phyloP scores from a whole-genome alignment of 2,888 invertebrate genomes.

The Agriopis marginaria region DNA sequence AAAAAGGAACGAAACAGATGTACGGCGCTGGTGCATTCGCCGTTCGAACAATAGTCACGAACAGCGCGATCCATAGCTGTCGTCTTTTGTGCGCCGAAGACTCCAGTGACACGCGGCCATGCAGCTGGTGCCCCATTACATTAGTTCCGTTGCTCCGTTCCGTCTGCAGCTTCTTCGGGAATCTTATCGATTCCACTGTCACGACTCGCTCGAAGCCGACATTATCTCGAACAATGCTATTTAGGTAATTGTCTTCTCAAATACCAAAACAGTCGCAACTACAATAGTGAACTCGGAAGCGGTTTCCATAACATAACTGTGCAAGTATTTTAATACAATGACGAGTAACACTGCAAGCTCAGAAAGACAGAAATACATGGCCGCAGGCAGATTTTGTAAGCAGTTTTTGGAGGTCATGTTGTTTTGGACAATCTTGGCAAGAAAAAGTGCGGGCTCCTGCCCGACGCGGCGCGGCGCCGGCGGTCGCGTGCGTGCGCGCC shows the following conservation, averaged over 20 bases:
- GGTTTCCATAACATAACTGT: slow-evolving; percentile 77
- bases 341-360: slow-evolving; percentile 41
- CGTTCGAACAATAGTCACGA: slow-evolving; percentile 81
- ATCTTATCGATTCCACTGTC: slow-evolving; percentile 32
- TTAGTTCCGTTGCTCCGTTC: slow-evolving; percentile 50
- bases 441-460: slow-evolving; percentile 63
- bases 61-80: slow-evolving; percentile 76
- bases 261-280: slow-evolving; percentile 50
- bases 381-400: slow-evolving; percentile 38
- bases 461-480: slow-evolving; percentile 56
- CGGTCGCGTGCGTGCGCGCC: slow-evolving; percentile 80
- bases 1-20: slow-evolving; percentile 85
- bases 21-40: slow-evolving; percentile 76
- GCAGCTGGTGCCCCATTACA: slow-evolving; percentile 64
- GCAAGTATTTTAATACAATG: slow-evolving; percentile 61
- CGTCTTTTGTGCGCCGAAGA: slow-evolving; percentile 72
- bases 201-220: slow-evolving; percentile 26
- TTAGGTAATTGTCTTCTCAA: slow-evolving; percentile 47
- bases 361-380: slow-evolving; percentile 15
- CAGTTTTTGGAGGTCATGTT: slow-evolving; percentile 54
- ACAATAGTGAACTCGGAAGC: slow-evolving; percentile 69
- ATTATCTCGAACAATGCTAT: slow-evolving; percentile 35
- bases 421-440: slow-evolving; percentile 47
- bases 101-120: slow-evolving; percentile 54
- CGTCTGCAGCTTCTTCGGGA: slow-evolving; percentile 35